Base-by-base conservation (phyloP, 2,113 vertebrate species). In the Mungos mungo region DNA sequence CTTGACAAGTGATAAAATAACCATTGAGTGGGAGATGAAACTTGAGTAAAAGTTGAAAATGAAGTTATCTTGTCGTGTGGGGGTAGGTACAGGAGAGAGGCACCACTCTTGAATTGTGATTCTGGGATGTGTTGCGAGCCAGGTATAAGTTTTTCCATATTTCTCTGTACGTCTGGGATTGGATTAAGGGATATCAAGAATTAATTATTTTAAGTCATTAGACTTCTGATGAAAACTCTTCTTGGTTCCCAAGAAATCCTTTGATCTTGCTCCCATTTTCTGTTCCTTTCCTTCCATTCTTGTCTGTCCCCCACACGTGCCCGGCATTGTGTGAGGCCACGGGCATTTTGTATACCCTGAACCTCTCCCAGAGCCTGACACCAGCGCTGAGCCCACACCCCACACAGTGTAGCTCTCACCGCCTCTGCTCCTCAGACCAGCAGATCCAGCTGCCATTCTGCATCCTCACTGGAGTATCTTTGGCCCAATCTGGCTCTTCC, bases 41-140 rank as follows among this genome's bases (percentile, higher is more conserved):
- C 31, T 93, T 76, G 15, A 85, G 65, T 88, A 66, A 69, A 92
- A 71, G 47, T 84, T 95, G 76, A 90, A 96, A 90, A 57, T 21
- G 57, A 84, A 93, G 68, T 87, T 93, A 82, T 45, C 18, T 89
- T 80, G 38, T 65, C n/a, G 76, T 63, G 2, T 82, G 11, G 54
- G 77, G n/a, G 35, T 50, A 79, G 83, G 52, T 83, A 63, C 16
- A 74, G 77, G 60, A 71, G 65, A 74, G 74, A 45, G 25, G 38
- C 31, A 21, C 27, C 57, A 21, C 9, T 35, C 38, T 72, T 94
- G 31, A 83, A 74, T 25, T 63, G 10, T 93, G 66, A 88, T 33
- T 93, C 91, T 10, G 82, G 25, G 8, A 12, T 31, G 45, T 60
- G 45, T 29, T 25, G 19, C 12, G 38, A 83, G 2, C 38, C 41